phyloP scores from a whole-genome alignment of 2,797 vertebrate genomes.

The Scomberomorus guttatus region DNA sequence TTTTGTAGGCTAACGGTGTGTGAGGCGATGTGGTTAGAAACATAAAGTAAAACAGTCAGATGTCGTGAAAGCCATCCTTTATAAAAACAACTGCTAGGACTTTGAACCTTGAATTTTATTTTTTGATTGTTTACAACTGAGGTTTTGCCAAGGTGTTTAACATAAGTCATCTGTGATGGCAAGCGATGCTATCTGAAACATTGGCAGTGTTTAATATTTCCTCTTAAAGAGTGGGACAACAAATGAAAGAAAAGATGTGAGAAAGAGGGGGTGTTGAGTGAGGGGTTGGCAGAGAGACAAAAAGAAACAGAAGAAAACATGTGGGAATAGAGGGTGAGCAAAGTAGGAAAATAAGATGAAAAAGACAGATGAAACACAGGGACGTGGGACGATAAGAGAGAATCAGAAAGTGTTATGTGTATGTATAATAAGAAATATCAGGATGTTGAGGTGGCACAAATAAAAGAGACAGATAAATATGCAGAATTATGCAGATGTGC shows the following conservation, averaged over 20 bases:
- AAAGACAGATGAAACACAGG: background rate
- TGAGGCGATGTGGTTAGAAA: background rate
- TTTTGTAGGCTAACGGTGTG: background rate
- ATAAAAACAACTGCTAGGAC: background rate
- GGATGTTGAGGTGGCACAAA: background rate
- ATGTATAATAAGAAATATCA: too few species aligned
- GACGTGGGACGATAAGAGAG: background rate
- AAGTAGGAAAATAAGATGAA: background rate
- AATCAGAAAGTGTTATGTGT: background rate
- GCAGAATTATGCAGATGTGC: conserved; percentile 28
- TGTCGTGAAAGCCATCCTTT: background rate
- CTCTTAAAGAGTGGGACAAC: conserved; percentile 12
- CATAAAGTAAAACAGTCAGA: background rate
- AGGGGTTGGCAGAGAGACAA: conserved; percentile 12
- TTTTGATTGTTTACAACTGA: background rate
- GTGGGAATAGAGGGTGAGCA: background rate
- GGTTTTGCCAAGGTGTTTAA: background rate
- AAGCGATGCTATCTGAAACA: background rate
- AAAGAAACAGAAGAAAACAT: background rate
- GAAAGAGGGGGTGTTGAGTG: background rate
- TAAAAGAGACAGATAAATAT: conserved; percentile 10
- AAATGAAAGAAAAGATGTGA: conserved; percentile 32
- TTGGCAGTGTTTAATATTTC: conserved; percentile 11
- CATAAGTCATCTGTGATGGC: background rate
- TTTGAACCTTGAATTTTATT: background rate